Percentiles rank a stretch among this genome's conserved stretches.
Conservation (phyloP, 1,140 invertebrate genomes). For the Camponotus vicinus region DNA sequence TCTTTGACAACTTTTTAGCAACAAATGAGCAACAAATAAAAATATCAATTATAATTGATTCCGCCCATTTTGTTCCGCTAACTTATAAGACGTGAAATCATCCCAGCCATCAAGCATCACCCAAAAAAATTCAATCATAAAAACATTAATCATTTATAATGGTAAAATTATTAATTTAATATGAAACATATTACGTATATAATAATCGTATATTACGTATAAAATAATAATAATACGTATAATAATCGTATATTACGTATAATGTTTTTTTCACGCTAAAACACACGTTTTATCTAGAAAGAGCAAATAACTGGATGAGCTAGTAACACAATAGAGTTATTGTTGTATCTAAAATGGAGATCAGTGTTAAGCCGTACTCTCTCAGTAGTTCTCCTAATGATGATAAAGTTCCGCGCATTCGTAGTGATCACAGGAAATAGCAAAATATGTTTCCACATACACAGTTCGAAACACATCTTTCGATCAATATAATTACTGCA, state of each 20-base stretch:
- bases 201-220: neutral
- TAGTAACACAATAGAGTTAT: constrained; percentile 20
- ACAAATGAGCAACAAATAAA: too few relatives aligned
- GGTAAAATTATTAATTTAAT: neutral
- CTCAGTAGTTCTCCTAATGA: constrained; percentile 48
- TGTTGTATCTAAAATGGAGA: constrained; percentile 46
- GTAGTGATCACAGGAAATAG: constrained; percentile 50
- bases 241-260: too few relatives aligned
- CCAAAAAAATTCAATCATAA: neutral
- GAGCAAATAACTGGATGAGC: neutral
- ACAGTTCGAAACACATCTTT: neutral
- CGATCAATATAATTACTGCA: constrained; percentile 63
- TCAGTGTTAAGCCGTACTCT: constrained; percentile 21
- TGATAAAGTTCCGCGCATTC: constrained; percentile 62
- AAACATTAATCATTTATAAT: neutral
- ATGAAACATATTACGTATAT: too few relatives aligned
- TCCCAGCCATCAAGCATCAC: too few relatives aligned
- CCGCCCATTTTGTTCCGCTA: too few relatives aligned
- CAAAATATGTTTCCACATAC: constrained; percentile 31
- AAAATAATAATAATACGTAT: too few relatives aligned
- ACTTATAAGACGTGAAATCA: too few relatives aligned
- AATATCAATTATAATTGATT: too few relatives aligned
- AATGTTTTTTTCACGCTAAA: neutral
- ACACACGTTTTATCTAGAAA: neutral
- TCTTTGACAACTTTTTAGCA: too few relatives aligned